These are phyloP conservation scores for Deroptyus accipitrinus DNA, from an alignment of 2,113 vertebrate genomes.

Conservation along the genomic window DNA sequence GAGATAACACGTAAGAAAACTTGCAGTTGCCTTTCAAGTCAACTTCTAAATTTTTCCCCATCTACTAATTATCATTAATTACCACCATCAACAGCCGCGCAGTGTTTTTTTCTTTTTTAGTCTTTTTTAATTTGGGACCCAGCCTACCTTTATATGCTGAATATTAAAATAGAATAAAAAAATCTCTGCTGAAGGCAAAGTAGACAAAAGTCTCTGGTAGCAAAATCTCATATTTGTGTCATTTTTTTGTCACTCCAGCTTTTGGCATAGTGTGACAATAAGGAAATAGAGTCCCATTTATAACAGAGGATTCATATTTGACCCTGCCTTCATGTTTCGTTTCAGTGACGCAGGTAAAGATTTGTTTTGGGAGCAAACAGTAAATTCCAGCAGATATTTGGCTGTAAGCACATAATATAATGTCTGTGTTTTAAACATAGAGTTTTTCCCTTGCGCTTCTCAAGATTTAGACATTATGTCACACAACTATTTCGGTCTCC, in stretches of 20 bases:
- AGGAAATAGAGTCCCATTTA: background rate
- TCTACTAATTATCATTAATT: background rate
- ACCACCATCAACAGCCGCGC: background rate
- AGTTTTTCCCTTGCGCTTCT: background rate
- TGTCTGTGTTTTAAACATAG: background rate
- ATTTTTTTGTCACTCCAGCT: background rate
- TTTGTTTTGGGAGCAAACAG: slow-evolving; percentile 22
- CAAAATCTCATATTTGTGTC: background rate
- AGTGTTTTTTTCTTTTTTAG: background rate
- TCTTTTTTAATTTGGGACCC: background rate
- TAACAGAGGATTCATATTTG: background rate
- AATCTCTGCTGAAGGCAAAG: background rate
- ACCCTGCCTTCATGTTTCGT: background rate
- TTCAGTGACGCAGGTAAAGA: slow-evolving; percentile 18
- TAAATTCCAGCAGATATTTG: background rate
- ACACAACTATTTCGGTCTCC: background rate
- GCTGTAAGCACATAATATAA: background rate
- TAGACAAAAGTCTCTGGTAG: background rate
- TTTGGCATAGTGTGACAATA: background rate
- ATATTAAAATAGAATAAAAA: background rate
- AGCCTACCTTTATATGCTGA: background rate
- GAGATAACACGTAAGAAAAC: background rate
- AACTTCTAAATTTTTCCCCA: background rate
- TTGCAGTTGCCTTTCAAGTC: background rate
- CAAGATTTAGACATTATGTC: background rate